Evolutionary conservation across 2,888 invertebrate species (phyloP).

Genomic region (Diplolepis rosae): DNA sequence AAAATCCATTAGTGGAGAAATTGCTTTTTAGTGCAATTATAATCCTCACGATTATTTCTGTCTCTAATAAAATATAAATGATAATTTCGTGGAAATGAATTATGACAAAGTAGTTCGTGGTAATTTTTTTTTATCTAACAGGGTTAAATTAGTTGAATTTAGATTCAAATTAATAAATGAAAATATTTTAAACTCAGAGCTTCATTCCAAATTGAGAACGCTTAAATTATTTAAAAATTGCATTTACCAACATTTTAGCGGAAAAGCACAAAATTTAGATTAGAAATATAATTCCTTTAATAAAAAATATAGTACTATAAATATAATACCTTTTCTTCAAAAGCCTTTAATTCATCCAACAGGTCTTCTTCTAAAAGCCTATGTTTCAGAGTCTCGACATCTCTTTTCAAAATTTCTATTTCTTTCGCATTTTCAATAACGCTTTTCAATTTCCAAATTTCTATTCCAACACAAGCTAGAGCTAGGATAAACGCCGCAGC

Average conservation of each 20-base stretch:
- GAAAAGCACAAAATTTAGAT: too few relatives aligned
- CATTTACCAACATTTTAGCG: too few relatives aligned
- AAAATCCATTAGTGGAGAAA: background rate
- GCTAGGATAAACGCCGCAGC: conserved; percentile 57
- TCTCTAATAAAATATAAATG: background rate
- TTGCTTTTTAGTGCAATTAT: background rate
- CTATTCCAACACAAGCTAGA: conserved; percentile 60
- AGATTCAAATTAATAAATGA: background rate
- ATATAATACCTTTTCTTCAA: conserved; percentile 65
- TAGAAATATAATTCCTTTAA: background rate
- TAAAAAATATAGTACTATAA: background rate
- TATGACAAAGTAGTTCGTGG: background rate
- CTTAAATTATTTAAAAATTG: background rate
- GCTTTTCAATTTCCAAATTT: conserved; percentile 62
- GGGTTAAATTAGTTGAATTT: background rate
- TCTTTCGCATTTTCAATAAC: conserved; percentile 58
- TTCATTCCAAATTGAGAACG: background rate
- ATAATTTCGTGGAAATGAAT: background rate
- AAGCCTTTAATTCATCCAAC: conserved; percentile 64
- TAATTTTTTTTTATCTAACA: too few relatives aligned
- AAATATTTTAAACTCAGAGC: background rate
- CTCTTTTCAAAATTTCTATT: conserved; percentile 62
- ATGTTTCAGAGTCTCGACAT: conserved; percentile 65
- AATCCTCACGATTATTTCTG: background rate
- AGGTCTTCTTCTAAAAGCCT: conserved; percentile 64